Evolutionary conservation across 2,888 invertebrate genomes (phyloP), one percentile per base, ranked within the genome.

Genomic region (Drosophila affinis): DNA sequence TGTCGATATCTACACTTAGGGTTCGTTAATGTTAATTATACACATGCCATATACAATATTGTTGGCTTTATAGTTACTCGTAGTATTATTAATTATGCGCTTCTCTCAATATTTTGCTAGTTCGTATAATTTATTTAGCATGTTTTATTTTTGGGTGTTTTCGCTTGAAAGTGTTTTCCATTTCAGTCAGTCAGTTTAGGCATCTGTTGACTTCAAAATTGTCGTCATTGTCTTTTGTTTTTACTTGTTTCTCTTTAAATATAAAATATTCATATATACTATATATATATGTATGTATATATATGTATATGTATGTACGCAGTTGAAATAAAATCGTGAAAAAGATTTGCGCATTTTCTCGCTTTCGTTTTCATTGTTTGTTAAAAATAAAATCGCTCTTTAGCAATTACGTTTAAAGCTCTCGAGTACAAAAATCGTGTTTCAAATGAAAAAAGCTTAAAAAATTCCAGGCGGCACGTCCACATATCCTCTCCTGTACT

Each of bases 111-210:
- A 86, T 82, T 82, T 82, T 18, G 54, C 87, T 83, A 88, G 67
- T 73, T 55, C 58, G 52, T 72, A 62, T 56, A 53, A 61, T 68
- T 55, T 48, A 55, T 54, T 78, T 75, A 65, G 76, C 65, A 54
- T 78, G 44, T 64, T 60, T 56, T 46, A 39, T 44, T 64, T 44
- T 64, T 67, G 57, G 56, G 61, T 46, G 45, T 49, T 59, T 77
- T 76, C 48, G 46, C 54, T 60, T 65, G 72, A 74, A 84, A 83
- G 67, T 60, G 53, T 63, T 65, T 63, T 63, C 72, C 78, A 53
- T 71, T 49, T 64, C 78, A 83, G 88, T 85, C 84, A 84, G 85
- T 88, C 85, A 88, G 89, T 87, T 84, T 89, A 86, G 89, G 89
- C 85, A 89, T 87, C 85, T 82, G 86, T 86, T 82, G 89, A 86